Percentiles rank a stretch among this genome's conserved stretches.
Conservation (phyloP, 1,140 invertebrate species). For the Nephila pilipes region DNA sequence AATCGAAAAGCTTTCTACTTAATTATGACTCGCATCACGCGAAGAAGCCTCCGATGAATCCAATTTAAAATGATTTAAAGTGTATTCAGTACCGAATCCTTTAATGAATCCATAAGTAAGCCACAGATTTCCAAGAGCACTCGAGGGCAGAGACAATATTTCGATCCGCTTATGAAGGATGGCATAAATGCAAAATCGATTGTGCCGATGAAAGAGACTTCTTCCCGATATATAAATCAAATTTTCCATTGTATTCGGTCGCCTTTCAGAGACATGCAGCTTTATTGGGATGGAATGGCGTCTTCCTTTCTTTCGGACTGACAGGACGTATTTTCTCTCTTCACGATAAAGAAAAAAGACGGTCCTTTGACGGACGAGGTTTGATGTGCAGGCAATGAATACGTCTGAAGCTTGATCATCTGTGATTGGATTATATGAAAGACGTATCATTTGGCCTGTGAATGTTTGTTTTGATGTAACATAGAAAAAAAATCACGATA, state of each 20-base stretch:
- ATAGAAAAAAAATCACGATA: no score
- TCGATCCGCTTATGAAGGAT: neutral
- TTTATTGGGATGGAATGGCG: neutral
- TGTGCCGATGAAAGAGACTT: neutral
- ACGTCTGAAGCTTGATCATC: neutral
- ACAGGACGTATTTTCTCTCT: neutral
- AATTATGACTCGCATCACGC: no score
- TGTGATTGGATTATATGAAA: neutral
- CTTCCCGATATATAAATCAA: neutral
- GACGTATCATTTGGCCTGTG: neutral
- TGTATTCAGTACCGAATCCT: no score
- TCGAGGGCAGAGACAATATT: no score
- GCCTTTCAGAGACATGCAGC: neutral
- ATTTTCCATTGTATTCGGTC: neutral
- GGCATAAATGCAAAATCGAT: constrained; percentile 22
- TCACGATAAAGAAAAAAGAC: neutral
- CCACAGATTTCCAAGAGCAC: no score
- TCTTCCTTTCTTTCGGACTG: neutral
- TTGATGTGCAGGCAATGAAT: neutral
- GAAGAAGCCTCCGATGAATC: no score
- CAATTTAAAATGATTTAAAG: no score
- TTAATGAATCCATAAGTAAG: no score
- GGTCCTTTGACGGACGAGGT: neutral
- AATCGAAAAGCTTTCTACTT: no score
- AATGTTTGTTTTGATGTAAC: neutral